Conservation (phyloP, 2,797 vertebrate genomes). For the Nyctalus aviator region DNA sequence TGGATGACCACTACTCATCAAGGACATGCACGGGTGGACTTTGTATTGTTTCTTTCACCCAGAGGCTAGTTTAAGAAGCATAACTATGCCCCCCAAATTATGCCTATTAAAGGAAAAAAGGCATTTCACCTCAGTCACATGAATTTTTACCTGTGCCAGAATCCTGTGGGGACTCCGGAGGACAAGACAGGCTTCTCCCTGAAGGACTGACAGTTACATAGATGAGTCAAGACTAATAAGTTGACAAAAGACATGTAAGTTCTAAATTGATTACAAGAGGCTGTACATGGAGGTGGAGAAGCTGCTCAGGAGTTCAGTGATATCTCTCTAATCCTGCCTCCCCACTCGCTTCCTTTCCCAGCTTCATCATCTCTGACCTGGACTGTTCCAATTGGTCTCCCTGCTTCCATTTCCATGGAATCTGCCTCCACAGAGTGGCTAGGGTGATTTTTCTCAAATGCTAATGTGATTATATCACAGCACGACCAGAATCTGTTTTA, state of each 20-base stretch:
- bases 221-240: background rate
- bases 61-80: background rate
- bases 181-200: background rate
- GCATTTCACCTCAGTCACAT: background rate
- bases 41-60: background rate
- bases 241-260: background rate
- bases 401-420: background rate
- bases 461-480: background rate
- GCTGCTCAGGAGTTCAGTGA: background rate
- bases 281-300: background rate
- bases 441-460: conserved; percentile 10
- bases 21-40: accelerated
- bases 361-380: background rate
- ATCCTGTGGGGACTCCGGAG: background rate
- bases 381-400: background rate
- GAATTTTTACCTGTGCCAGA: background rate
- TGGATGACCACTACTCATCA: background rate
- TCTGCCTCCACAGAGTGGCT: background rate
- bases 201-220: background rate
- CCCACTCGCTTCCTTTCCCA: accelerated
- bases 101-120: background rate
- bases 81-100: background rate
- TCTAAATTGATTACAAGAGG: background rate
- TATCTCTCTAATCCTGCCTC: background rate
- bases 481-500: background rate